These are phyloP conservation scores for Bombus waltoni DNA, from an alignment of 1,140 invertebrate genomes.

Conservation along the genomic window DNA sequence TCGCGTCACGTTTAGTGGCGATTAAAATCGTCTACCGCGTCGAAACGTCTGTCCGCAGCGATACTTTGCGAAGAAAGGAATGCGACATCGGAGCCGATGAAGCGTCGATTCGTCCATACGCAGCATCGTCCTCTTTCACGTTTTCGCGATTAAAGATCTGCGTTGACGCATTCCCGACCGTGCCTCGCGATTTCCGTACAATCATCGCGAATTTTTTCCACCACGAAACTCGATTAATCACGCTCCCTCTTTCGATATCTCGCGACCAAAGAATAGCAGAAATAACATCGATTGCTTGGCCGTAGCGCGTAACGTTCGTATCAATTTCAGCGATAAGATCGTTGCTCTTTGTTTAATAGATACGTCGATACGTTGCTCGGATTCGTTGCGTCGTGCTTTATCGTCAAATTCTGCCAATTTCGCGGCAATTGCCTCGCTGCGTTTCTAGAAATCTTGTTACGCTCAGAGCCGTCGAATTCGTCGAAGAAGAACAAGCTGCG, in stretches of 20 bases:
- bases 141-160: not conserved
- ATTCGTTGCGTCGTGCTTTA: too few species aligned
- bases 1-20: not conserved
- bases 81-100: not conserved
- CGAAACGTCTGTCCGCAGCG: not conserved
- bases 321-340: not conserved
- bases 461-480: not conserved
- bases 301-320: not conserved
- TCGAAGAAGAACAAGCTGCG: not conserved
- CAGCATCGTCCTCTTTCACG: not conserved
- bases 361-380: not conserved
- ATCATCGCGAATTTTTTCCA: not conserved
- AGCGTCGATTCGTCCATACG: not conserved
- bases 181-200: not conserved
- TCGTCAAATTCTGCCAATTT: too few species aligned
- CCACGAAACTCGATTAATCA: not conserved
- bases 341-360: not conserved
- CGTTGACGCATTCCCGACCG: slow-evolving; percentile 9
- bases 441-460: not conserved
- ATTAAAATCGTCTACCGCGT: slow-evolving; percentile 16
- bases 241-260: not conserved
- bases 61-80: slow-evolving; percentile 4
- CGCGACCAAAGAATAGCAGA: not conserved
- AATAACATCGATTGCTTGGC: not conserved
- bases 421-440: too few species aligned